Evolutionary conservation across 2,113 vertebrate genomes (phyloP).

Genomic region (Morphnarchus princeps): DNA sequence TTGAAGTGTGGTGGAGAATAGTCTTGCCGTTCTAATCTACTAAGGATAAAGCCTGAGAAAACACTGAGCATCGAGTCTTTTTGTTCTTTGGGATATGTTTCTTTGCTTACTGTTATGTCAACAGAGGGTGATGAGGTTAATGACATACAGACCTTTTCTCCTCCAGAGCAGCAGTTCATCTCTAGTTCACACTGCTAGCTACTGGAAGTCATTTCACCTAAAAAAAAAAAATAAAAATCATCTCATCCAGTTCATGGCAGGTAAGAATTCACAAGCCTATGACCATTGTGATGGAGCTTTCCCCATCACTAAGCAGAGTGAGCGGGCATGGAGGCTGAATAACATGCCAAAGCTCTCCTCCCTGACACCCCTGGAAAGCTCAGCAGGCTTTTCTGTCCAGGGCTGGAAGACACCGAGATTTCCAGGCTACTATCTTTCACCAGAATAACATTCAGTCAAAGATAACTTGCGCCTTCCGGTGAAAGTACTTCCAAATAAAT

Average conservation of each 20-base stretch:
- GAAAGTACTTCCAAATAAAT: constrained; percentile 22
- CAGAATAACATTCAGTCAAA: neutral
- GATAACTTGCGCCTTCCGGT: neutral
- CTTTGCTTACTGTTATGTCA: constrained; percentile 31
- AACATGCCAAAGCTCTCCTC: neutral
- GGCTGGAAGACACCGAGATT: neutral
- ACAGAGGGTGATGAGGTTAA: neutral
- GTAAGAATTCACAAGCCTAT: neutral
- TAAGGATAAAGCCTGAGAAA: constrained; percentile 13
- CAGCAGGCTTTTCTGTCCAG: neutral
- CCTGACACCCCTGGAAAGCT: neutral
- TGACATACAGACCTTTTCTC: neutral
- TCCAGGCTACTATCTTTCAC: neutral
- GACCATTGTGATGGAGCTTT: neutral
- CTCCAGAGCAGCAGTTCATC: neutral
- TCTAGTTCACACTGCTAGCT: neutral
- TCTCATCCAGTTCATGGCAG: neutral
- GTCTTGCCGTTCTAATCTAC: constrained; percentile 2
- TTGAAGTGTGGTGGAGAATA: neutral
- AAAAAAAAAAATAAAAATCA: neutral
- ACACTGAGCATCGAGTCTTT: neutral
- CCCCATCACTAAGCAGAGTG: neutral
- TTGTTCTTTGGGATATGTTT: neutral
- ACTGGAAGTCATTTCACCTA: neutral
- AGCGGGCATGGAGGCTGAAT: neutral